Percentiles rank a stretch among this genome's conserved stretches.
Conservation (phyloP, 23 tunicate genomes). For the Trididemnum clinides region DNA sequence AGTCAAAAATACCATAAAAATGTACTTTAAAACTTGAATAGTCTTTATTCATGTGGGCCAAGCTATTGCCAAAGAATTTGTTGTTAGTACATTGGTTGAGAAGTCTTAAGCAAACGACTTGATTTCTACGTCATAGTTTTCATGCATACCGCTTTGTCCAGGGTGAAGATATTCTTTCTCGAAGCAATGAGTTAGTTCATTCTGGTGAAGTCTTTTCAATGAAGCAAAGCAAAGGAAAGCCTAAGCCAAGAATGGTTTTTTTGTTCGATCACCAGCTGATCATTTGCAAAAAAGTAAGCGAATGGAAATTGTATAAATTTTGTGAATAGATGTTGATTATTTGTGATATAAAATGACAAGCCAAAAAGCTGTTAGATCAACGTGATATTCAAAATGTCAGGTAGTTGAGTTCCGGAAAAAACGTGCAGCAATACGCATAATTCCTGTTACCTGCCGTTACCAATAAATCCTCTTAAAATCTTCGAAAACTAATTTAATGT, state of each 20-base stretch:
- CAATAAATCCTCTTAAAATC: too few species aligned
- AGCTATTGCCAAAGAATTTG: too few species aligned
- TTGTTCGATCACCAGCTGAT: conserved; percentile 86
- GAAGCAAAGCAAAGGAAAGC: conserved; percentile 35
- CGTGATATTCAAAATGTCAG: not conserved
- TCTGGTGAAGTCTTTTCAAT: conserved; percentile 69
- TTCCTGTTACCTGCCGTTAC: too few species aligned
- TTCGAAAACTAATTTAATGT: too few species aligned
- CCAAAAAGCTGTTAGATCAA: not conserved
- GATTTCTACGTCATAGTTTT: not conserved
- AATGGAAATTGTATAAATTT: not conserved
- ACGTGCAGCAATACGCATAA: too few species aligned
- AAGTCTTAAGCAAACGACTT: too few species aligned
- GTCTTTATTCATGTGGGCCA: too few species aligned
- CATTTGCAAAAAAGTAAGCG: conserved; percentile 82
- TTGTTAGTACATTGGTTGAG: too few species aligned
- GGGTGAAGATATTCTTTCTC: conserved; percentile 63
- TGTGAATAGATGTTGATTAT: not conserved
- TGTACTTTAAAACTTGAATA: not conserved
- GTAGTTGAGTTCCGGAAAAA: too few species aligned
- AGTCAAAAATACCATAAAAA: not conserved
- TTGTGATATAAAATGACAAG: not conserved
- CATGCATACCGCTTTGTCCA: not conserved
- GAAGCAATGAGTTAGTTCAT: conserved; percentile 72
- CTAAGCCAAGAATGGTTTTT: conserved; percentile 73